A percentile compares a stretch with the other conserved stretches of the same genome.
Evolutionary conservation across 2,113 vertebrate species (phyloP).

Genomic region (Phrynocephalus versicolor): DNA sequence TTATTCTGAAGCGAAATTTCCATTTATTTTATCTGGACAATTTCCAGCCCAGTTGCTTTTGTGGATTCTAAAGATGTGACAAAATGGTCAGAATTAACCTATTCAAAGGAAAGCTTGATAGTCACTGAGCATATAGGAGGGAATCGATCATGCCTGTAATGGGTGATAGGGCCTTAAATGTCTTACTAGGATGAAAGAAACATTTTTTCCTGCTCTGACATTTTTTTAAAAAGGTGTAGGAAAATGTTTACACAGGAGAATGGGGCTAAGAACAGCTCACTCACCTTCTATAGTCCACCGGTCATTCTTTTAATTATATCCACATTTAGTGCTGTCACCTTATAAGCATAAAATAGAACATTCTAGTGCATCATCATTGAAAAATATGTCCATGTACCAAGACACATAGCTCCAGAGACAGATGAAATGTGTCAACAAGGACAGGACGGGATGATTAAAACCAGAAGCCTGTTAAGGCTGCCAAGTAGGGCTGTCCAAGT

Average conservation of each 20-base stretch:
- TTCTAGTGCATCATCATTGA: neutral
- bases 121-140: neutral
- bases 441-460: neutral
- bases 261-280: no score
- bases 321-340: neutral
- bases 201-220: neutral
- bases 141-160: neutral
- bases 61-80: neutral
- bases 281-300: neutral
- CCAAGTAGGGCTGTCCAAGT: no score
- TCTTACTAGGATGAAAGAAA: neutral
- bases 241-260: neutral
- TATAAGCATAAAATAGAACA: no score
- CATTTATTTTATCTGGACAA: neutral
- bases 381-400: neutral
- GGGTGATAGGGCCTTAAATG: neutral
- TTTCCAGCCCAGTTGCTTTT: neutral
- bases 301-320: neutral
- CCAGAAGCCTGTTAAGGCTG: no score
- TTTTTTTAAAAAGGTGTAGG: neutral
- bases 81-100: neutral
- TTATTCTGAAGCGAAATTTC: neutral
- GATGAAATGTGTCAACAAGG: neutral
- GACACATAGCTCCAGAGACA: neutral
- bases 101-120: neutral